Evolutionary conservation across 2,888 invertebrate species (phyloP).

Genomic region (Pseudococcus longispinus): DNA sequence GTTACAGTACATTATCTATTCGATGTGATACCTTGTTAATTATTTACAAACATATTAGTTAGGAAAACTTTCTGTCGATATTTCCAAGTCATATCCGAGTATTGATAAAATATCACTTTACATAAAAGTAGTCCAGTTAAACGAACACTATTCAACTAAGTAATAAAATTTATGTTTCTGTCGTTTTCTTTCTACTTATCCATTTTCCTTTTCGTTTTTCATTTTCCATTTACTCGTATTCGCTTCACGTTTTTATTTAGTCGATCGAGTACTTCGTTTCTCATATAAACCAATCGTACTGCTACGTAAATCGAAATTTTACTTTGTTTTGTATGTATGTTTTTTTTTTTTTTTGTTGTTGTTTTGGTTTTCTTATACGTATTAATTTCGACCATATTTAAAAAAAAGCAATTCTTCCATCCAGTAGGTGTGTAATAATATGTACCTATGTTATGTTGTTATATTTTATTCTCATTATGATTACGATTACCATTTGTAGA

Average conservation of each 20-base stretch:
- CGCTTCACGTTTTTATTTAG: not conserved
- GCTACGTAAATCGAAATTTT: not conserved
- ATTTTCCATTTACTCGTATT: not conserved
- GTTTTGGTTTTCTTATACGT: not conserved
- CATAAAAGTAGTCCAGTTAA: not conserved
- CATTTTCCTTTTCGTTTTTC: not conserved
- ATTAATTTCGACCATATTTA: slow-evolving; percentile 17
- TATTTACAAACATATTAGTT: slow-evolving; percentile 28
- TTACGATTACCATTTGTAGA: slow-evolving; percentile 22
- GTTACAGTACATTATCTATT: slow-evolving; percentile 9
- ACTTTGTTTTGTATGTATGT: not conserved
- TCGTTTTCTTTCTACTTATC: not conserved
- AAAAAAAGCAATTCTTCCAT: slow-evolving; percentile 31
- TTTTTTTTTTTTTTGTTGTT: not conserved
- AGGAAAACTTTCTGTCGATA: not conserved
- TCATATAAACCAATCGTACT: not conserved
- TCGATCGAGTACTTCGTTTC: not conserved
- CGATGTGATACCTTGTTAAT: slow-evolving; percentile 28
- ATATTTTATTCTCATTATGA: slow-evolving; percentile 24
- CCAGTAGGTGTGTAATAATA: slow-evolving; percentile 23
- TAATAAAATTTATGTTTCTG: not conserved
- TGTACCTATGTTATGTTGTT: slow-evolving; percentile 20
- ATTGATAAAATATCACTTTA: not conserved
- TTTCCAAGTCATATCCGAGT: slow-evolving; percentile 3
- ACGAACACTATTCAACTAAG: not conserved